These are phyloP conservation scores for Crotalus tigris DNA, from an alignment of 2,113 vertebrate genomes.

Conservation along the genomic window DNA sequence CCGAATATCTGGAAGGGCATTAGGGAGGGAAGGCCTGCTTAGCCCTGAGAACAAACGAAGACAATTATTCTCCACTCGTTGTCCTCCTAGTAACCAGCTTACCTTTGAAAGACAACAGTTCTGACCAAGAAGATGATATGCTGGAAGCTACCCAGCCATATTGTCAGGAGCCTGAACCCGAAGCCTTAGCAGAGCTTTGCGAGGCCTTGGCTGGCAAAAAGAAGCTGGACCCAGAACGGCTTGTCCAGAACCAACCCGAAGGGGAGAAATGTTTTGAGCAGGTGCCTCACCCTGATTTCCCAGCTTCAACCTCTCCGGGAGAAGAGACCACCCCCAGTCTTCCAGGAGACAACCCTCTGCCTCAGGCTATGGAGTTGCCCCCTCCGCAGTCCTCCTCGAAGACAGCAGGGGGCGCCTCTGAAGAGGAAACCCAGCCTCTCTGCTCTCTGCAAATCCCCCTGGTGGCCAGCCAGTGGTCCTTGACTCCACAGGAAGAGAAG, in stretches of 20 bases:
- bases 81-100: background rate
- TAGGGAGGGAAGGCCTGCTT: background rate
- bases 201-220: background rate
- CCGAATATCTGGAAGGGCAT: background rate
- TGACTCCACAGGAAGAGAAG: background rate
- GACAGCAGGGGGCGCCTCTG: background rate
- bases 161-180: background rate
- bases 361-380: too few species aligned
- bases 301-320: background rate
- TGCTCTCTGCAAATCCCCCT: background rate
- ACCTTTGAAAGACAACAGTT: background rate
- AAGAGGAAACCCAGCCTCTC: background rate
- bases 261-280: background rate
- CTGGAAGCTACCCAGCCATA: slow-evolving; percentile 18
- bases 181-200: background rate
- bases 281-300: fast-evolving
- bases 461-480: background rate
- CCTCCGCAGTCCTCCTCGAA: background rate
- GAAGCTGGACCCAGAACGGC: background rate
- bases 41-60: background rate
- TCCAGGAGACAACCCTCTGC: fast-evolving
- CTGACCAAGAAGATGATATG: background rate
- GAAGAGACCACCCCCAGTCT: background rate
- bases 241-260: background rate
- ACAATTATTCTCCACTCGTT: background rate